A percentile compares a stretch with the other conserved stretches of the same genome.
phyloP scores from a whole-genome alignment of 2,113 vertebrate genomes.

The Corvus cornix region DNA sequence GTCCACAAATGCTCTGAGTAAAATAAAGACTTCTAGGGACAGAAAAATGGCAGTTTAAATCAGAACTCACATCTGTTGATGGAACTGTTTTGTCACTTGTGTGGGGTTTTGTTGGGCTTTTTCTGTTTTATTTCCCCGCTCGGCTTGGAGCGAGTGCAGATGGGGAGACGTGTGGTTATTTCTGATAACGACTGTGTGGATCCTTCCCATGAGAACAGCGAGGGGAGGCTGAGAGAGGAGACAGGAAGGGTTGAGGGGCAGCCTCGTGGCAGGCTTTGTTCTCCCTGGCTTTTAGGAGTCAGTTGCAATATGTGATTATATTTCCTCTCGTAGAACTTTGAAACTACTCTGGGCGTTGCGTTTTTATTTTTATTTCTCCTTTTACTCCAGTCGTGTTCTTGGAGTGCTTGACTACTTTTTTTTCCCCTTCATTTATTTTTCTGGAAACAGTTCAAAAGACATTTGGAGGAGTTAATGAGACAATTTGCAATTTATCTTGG shows the following conservation, averaged over 20 bases:
- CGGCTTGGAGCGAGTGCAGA: not conserved
- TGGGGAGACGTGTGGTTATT: not conserved
- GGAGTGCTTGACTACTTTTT: not conserved
- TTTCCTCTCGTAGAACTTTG: not conserved
- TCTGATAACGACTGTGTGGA: not conserved
- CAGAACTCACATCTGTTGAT: not conserved
- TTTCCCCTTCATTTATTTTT: conserved; percentile 25
- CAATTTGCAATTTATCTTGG: conserved; percentile 19
- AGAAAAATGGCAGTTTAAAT: not conserved
- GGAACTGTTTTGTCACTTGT: not conserved
- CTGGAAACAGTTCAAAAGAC: conserved; percentile 41
- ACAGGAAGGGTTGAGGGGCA: accelerated
- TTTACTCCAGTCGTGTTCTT: not conserved
- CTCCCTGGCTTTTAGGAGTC: not conserved
- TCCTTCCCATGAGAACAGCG: not conserved
- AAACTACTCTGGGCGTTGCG: not conserved
- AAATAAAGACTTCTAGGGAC: not conserved
- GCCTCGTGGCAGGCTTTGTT: not conserved
- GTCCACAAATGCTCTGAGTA: not conserved
- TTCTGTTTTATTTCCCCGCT: not conserved
- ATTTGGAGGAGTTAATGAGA: conserved; percentile 51
- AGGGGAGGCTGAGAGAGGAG: not conserved
- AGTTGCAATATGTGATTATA: not conserved
- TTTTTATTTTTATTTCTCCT: not conserved
- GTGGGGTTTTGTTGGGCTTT: not conserved